Percentiles rank a stretch among this genome's conserved stretches.
Evolutionary conservation across 2,113 vertebrate genomes (phyloP).

Genomic region (Microcebus lehilahytsara): DNA sequence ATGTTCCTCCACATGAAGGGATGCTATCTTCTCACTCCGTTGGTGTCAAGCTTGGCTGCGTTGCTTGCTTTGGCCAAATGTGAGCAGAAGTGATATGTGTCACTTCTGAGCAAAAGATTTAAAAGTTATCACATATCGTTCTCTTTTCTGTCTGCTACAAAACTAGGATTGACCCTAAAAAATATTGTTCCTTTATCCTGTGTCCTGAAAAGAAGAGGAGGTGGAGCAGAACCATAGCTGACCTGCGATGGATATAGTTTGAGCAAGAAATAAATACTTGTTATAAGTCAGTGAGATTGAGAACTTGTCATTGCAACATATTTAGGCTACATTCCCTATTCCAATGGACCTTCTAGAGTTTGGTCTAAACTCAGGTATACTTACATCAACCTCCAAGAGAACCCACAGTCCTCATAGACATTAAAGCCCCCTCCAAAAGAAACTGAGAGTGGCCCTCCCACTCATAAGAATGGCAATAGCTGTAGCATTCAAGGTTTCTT

Average conservation of each 20-base stretch:
- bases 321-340: not conserved
- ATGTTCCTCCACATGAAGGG: not conserved
- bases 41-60: not conserved
- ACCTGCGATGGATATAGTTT: not conserved
- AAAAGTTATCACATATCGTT: not conserved
- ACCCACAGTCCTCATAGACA: not conserved
- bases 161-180: not conserved
- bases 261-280: not conserved
- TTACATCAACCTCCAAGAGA: not conserved
- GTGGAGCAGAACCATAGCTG: not conserved
- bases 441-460: not conserved
- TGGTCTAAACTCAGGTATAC: not conserved
- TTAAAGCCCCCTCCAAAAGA: not conserved
- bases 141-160: not conserved
- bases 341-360: not conserved
- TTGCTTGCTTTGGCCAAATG: not conserved
- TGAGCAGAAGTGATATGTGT: not conserved
- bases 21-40: not conserved
- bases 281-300: not conserved
- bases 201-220: not conserved
- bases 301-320: not conserved
- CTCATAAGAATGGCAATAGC: not conserved
- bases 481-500: not conserved
- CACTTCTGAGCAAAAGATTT: not conserved
- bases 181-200: not conserved